Percentiles rank a stretch among this genome's conserved stretches.
These are phyloP conservation scores for Thamnaconus septentrionalis DNA, from an alignment of 2,113 vertebrate genomes.

Conservation along the genomic window DNA sequence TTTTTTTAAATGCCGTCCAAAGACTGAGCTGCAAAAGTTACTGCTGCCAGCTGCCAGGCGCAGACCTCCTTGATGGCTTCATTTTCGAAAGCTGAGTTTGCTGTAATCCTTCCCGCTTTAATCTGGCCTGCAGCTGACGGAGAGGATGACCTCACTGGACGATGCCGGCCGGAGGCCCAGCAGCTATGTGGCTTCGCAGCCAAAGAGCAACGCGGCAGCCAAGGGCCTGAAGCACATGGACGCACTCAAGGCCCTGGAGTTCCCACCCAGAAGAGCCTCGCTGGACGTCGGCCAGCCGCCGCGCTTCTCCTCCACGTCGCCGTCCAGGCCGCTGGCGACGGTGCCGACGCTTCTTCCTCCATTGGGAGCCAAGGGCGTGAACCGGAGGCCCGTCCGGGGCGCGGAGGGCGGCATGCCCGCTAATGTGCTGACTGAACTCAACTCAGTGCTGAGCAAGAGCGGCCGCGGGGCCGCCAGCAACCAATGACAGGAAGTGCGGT, in stretches of 20 bases:
- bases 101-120: too few relatives aligned
- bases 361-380: background rate
- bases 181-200: constrained; percentile 37
- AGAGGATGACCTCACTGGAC: constrained; percentile 20
- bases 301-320: background rate
- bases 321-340: constrained; percentile 8
- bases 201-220: constrained; percentile 62
- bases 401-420: constrained; percentile 71
- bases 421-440: constrained; percentile 86
- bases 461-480: constrained; percentile 48
- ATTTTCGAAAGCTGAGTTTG: too few relatives aligned
- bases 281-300: constrained; percentile 10
- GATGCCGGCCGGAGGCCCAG: constrained; percentile 9
- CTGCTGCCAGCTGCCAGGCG: too few relatives aligned
- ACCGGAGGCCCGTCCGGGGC: constrained; percentile 31
- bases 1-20: too few relatives aligned
- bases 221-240: constrained; percentile 64
- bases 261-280: constrained; percentile 2
- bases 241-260: constrained; percentile 8
- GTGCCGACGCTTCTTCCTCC: background rate
- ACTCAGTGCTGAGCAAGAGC: constrained; percentile 81
- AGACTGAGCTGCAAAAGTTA: too few relatives aligned
- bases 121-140: constrained; percentile 21
- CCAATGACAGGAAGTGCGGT: too few relatives aligned
- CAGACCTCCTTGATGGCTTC: too few relatives aligned